phyloP scores from a whole-genome alignment of 2,888 invertebrate species.

The Galerucella pusilla region DNA sequence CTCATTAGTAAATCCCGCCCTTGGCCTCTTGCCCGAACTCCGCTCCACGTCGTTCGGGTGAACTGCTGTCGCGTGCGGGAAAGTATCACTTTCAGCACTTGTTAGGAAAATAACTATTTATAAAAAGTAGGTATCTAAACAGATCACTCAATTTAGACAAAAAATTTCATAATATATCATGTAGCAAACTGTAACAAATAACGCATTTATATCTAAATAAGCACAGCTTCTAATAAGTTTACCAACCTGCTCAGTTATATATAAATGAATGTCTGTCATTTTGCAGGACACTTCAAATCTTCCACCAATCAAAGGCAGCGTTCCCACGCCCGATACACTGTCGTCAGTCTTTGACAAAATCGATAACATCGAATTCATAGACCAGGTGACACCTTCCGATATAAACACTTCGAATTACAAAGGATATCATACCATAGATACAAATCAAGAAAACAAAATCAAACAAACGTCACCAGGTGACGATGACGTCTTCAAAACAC shows the following conservation, averaged over 20 bases:
- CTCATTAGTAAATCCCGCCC: too few species aligned
- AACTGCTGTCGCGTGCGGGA: too few species aligned
- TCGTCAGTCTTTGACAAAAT: constrained; percentile 54
- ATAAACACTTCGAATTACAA: constrained; percentile 65
- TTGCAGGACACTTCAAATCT: constrained; percentile 44
- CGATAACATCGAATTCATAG: constrained; percentile 71
- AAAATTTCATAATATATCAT: too few species aligned
- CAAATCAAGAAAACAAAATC: constrained; percentile 65
- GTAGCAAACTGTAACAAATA: too few species aligned
- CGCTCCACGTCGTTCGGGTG: too few species aligned
- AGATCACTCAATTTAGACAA: too few species aligned
- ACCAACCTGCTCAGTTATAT: neutral
- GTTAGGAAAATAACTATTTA: too few species aligned
- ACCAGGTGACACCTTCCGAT: constrained; percentile 74
- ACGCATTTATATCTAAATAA: neutral
- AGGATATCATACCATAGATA: constrained; percentile 65
- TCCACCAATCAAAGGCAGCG: constrained; percentile 59
- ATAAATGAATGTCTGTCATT: constrained; percentile 1
- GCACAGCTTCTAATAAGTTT: neutral
- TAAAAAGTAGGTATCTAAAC: too few species aligned
- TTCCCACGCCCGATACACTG: constrained; percentile 68
- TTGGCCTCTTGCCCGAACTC: too few species aligned
- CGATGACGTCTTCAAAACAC: constrained; percentile 51
- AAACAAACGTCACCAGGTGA: constrained; percentile 41
- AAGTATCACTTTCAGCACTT: too few species aligned